Evolutionary conservation across 2,113 vertebrate species (phyloP), one percentile per base, ranked within the genome.

Genomic region (Gymnogyps californianus): DNA sequence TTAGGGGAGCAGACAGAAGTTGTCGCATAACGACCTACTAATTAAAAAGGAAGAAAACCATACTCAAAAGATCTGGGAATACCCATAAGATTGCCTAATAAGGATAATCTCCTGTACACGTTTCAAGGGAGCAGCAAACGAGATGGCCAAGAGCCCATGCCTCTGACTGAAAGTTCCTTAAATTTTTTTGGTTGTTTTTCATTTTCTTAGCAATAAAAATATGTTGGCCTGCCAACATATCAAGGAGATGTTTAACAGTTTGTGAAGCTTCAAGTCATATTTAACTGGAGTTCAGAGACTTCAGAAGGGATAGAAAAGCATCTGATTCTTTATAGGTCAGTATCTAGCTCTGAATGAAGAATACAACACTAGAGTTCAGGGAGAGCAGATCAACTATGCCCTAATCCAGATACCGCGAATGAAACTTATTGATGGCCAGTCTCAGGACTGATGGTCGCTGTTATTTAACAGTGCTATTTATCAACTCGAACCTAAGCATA

Each of bases 31-130:
- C 84, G 88, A 83, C 72, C 85, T 92, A 61, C 79, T 93, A 94
- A 96, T 97, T 93, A 96, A 92, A 94, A 93, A 90, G 64, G 80
- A 92, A 95, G 79, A 94, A 94, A 97, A 89, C n/a, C 58, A 54
- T 84, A 75, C 40, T 90, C n/a, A 46, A 82, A 96, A 95, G 92
- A 77, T 92, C 70, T 90, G 76, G 67, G 79, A 94, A 90, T 90
- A 94, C 46, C 28, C 24, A 0, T 74, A 87, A 90, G 19, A 83
- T 97, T 92, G 92, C 95, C 95, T 97, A 97, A 97, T 97, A 95
- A 92, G 94, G 96, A 93, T 96, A 96, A 96, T 93, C 95, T 95
- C 82, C 21, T 25, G 54, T 92, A 83, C 80, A 52, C 49, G 80
- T 78, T 97, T 93, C 88, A 90, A 96, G 92, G 94, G 86, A 96